phyloP scores from a whole-genome alignment of 2,888 invertebrate genomes.

The Palloptera scutellata region DNA sequence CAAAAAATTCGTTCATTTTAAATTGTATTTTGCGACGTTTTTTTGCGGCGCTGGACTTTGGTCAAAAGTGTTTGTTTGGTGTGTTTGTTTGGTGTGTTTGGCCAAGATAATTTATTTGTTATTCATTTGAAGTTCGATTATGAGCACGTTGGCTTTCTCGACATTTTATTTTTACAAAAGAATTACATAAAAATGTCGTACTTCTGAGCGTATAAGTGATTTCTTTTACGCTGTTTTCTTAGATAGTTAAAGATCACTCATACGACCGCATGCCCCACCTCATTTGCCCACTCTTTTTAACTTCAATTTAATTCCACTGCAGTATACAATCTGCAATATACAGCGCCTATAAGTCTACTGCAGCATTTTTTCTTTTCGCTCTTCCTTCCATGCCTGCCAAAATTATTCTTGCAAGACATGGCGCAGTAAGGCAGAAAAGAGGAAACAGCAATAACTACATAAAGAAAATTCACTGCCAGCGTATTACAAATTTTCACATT shows the following conservation, averaged over 20 bases:
- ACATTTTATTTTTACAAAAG: too few species aligned
- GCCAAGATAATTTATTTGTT: slow-evolving; percentile 36
- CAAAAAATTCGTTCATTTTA: slow-evolving; percentile 12
- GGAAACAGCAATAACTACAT: too few species aligned
- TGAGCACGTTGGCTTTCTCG: too few species aligned
- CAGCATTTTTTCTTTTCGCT: slow-evolving; percentile 39
- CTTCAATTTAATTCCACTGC: slow-evolving; percentile 26
- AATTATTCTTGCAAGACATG: slow-evolving; percentile 34
- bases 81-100: slow-evolving; percentile 1
- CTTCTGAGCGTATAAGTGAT: neutral
- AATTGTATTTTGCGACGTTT: neutral
- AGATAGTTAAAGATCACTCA: neutral
- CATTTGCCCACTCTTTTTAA: neutral
- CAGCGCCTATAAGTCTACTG: slow-evolving; percentile 60
- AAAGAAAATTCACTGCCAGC: slow-evolving; percentile 36
- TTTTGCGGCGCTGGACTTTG: slow-evolving; percentile 29
- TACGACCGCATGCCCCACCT: too few species aligned
- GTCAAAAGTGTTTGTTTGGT: slow-evolving; percentile 29
- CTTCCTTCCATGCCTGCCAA: neutral
- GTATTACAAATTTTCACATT: slow-evolving; percentile 44
- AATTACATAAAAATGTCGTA: neutral
- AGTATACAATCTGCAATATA: slow-evolving; percentile 51
- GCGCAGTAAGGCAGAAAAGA: neutral
- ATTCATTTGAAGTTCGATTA: slow-evolving; percentile 28
- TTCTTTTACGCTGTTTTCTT: slow-evolving; percentile 5